Base-by-base conservation (phyloP, 2,888 invertebrate species). In the Geotrupes spiniger region DNA sequence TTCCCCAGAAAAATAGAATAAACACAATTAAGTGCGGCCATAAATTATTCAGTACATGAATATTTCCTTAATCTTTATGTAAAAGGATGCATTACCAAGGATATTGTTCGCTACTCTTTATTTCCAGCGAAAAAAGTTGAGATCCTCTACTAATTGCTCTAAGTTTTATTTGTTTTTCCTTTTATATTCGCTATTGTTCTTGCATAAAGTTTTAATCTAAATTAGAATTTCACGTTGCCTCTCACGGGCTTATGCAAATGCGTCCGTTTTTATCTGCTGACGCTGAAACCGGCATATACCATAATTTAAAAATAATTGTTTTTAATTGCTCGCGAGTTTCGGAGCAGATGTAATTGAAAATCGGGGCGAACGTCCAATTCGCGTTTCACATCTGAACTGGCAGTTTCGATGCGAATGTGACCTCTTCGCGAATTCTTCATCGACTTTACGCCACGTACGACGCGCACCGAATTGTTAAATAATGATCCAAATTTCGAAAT, bases 171-270 rank as follows among this genome's bases (percentile, higher is more conserved):
- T 51, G 53, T 42, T 46, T n/a, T 44, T 51, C 36, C 42, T 54
- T 53, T 48, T 52, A 40, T 46, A 38, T 41, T 44, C 48, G 21
- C 46, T 44, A 50, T 52, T 50, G 52, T 58, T 56, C 52, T 48
- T 47, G 52, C 46, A 56, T 58, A 56, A 56, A 58, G 53, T 58
- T 55, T 52, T 58, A 58, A 58, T 58, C 56, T 56, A 58, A 58
- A 58, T 58, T 58, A 53, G 53, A 58, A 53, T 58, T 55, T 54
- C 56, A 42, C 48, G 39, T 40, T 48, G 38, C 49, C 44, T 46
- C 46, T 46, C 41, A 44, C 44, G 39, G 51, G 58, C 56, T 56
- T 58, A 58, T 58, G 58, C 51, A 58, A 58, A 58, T 56, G 44
- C 41, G 31, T 42, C 40, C 36, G 27, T 51, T 51, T 50, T 52